Conservation (phyloP, 2,888 invertebrate genomes). For the Drosophila anceps region DNA sequence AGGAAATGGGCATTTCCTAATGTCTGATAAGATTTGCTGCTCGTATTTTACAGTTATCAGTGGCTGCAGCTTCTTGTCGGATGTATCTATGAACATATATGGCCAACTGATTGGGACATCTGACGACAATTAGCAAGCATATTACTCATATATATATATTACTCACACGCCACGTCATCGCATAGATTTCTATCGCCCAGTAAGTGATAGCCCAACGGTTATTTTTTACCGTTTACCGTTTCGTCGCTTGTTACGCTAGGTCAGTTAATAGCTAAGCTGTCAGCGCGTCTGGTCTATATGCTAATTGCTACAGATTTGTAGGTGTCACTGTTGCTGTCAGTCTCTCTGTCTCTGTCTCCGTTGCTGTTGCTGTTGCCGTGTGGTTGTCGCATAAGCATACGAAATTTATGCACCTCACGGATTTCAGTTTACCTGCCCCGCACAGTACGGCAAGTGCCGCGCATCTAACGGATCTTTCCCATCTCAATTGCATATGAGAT, state of each 20-base stretch:
- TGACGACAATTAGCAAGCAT: neutral
- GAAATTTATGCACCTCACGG: slow-evolving; percentile 37
- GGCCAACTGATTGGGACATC: slow-evolving; percentile 13
- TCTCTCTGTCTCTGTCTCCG: slow-evolving; percentile 3
- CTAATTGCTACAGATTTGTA: slow-evolving; percentile 41
- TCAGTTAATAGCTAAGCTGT: slow-evolving; percentile 40
- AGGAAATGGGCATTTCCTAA: slow-evolving; percentile 34
- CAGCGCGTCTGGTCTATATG: slow-evolving; percentile 34
- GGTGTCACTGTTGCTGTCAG: slow-evolving; percentile 20
- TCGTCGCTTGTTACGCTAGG: slow-evolving; percentile 38
- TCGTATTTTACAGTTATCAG: slow-evolving; percentile 23
- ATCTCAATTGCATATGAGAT: slow-evolving; percentile 53
- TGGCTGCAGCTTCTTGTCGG: slow-evolving; percentile 23
- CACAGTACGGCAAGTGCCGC: slow-evolving; percentile 44
- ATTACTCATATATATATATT: slow-evolving; percentile 73
- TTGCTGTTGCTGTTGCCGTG: neutral
- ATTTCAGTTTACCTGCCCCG: slow-evolving; percentile 30
- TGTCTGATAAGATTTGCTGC: slow-evolving; percentile 18
- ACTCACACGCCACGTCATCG: slow-evolving; percentile 73
- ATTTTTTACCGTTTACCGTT: slow-evolving; percentile 30
- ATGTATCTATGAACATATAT: slow-evolving; percentile 23
- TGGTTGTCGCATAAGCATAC: slow-evolving; percentile 27
- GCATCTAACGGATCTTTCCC: slow-evolving; percentile 41
- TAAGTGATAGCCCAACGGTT: slow-evolving; percentile 1
- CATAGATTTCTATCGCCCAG: slow-evolving; percentile 29